Base-by-base conservation (phyloP, 2,113 vertebrate species). In the Otis tarda region DNA sequence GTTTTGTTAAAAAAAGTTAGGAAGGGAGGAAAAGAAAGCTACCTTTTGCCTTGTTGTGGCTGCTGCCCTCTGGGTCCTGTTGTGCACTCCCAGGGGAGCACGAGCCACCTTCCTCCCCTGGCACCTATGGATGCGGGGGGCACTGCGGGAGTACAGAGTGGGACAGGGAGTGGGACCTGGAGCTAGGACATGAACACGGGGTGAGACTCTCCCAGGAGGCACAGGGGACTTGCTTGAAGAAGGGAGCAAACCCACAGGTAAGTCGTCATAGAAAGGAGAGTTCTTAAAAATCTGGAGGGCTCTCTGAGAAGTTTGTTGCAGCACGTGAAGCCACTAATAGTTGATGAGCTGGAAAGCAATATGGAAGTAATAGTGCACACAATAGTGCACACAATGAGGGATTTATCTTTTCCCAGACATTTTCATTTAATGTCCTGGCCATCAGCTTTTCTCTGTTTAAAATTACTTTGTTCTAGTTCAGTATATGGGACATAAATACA, bases 51-150 rank as follows among this genome's bases (percentile, higher is more conserved):
- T 85, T 39, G 35, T 35, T 8, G 4, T 21, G 41, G 52, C 7
- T 82, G 68, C 53, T 89, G 50, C 45, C 13, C 33, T 64, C 49
- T 12, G 35, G 22, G 45, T 59, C 9, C n/a, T 35, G 21, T 10
- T 41, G 50, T 30, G 50, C 4, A 4, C 20, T 60, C 45, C 33
- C 24, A 68, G 35, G 43, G 22, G 7, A 68, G 68, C 30, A 77
- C 64, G 21, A 60, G 19, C 39, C 87, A 41, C 14, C 52, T 65
- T 49, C 14, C 5, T 55, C 20, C 15, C 7, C 39, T 6, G 2
- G 47, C 0, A 0, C 2, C 1, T 12, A 22, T 6, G 33, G 50
- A 53, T 50, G n/a, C 1, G 3, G 43, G 31, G n/a, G 31, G 55
- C 49, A 18, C 27, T 30, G 28, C 2, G 3, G 50, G 12, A 63